Evolutionary conservation across 2,888 invertebrate species (phyloP).

Genomic region (Tipula helvola): DNA sequence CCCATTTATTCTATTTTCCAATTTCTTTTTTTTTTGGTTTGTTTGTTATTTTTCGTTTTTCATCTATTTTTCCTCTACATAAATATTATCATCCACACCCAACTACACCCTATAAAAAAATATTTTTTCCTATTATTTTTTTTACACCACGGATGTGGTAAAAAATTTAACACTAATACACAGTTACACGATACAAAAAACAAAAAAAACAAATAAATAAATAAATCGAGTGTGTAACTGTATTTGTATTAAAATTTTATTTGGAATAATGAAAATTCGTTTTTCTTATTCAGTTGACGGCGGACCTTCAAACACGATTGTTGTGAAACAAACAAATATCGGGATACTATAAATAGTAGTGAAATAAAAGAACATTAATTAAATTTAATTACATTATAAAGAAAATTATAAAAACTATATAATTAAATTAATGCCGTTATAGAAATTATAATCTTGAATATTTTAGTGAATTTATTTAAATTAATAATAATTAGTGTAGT

Average conservation of each 20-base stretch:
- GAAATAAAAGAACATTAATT: neutral
- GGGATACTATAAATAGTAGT: neutral
- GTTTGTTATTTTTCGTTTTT: neutral
- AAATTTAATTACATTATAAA: neutral
- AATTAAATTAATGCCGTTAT: neutral
- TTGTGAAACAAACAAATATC: neutral
- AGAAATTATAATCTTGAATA: neutral
- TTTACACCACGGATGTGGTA: constrained; percentile 4
- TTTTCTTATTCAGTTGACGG: neutral
- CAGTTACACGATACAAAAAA: neutral
- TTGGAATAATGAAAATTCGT: neutral
- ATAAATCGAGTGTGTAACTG: neutral
- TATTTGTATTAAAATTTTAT: neutral
- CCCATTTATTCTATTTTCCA: neutral
- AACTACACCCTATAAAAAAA: neutral
- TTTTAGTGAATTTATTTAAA: neutral
- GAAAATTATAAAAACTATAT: neutral
- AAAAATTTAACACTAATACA: neutral
- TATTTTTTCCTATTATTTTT: neutral
- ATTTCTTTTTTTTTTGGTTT: neutral
- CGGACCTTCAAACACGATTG: neutral
- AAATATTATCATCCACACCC: neutral
- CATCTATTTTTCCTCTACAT: neutral
- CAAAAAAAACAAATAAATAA: neutral
- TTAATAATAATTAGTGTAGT: neutral